phyloP scores from a whole-genome alignment of 64 coral and sea anemone species.

The Stichodactyla helianthus region DNA sequence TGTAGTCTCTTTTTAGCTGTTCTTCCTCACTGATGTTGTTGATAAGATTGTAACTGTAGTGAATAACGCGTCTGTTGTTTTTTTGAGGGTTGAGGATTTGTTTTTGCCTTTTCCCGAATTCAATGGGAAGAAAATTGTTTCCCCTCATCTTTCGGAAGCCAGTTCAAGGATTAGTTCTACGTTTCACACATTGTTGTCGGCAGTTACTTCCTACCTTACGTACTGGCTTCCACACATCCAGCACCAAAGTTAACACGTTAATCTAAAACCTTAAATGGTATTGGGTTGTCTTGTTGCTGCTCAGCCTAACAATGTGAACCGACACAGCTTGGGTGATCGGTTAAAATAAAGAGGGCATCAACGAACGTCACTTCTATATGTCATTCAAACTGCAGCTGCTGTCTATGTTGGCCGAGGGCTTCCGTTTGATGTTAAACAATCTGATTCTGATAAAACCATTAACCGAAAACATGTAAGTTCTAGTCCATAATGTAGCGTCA shows the following conservation, averaged over 20 bases:
- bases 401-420: background rate
- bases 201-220: background rate
- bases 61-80: conserved; percentile 35
- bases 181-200: background rate
- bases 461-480: background rate
- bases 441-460: background rate
- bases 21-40: conserved; percentile 27
- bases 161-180: background rate
- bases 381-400: background rate
- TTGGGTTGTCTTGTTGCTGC: background rate
- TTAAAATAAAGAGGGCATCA: background rate
- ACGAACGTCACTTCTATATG: background rate
- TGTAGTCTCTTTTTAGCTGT: background rate
- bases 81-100: conserved; percentile 4
- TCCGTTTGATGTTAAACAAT: background rate
- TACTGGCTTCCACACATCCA: background rate
- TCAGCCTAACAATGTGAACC: background rate
- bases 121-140: conserved; percentile 7
- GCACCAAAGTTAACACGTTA: background rate
- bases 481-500: background rate
- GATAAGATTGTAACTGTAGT: conserved; percentile 50
- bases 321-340: background rate
- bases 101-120: conserved; percentile 7
- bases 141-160: background rate
- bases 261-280: background rate